phyloP scores from a whole-genome alignment of 2,888 invertebrate genomes.

The Empis livida region DNA sequence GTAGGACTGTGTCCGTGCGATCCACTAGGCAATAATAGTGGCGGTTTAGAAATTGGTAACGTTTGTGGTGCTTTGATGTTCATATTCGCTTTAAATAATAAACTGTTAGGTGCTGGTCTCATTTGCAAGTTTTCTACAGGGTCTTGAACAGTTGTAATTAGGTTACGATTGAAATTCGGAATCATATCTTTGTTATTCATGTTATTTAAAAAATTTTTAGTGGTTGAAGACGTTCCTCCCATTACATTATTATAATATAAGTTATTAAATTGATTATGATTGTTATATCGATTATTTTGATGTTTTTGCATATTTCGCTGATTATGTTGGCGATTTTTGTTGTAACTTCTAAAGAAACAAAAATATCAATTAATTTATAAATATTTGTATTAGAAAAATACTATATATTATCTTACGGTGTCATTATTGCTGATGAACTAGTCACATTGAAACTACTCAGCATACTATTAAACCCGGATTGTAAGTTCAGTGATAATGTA shows the following conservation, averaged over 20 bases:
- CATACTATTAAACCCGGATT: conserved; percentile 32
- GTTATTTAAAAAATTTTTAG: conserved; percentile 17
- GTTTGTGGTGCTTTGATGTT: conserved; percentile 48
- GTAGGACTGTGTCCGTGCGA: neutral
- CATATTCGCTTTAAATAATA: conserved; percentile 71
- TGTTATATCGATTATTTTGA: conserved; percentile 28
- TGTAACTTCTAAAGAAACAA: neutral
- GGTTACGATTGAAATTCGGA: conserved; percentile 66
- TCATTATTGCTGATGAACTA: conserved; percentile 33
- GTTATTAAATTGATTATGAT: conserved; percentile 32
- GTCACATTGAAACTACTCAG: conserved; percentile 35
- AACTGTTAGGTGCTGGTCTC: conserved; percentile 79
- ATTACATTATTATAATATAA: conserved; percentile 13
- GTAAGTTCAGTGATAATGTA: conserved; percentile 32
- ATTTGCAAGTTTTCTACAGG: conserved; percentile 68
- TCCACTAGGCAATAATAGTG: conserved; percentile 12
- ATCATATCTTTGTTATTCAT: conserved; percentile 54
- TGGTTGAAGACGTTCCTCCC: too few relatives aligned
- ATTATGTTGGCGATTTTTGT: conserved; percentile 20
- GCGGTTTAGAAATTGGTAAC: conserved; percentile 37
- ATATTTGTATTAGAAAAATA: too few relatives aligned
- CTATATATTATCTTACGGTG: conserved; percentile 26
- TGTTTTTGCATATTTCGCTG: conserved; percentile 26
- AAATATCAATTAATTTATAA: too few relatives aligned
- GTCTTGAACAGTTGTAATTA: conserved; percentile 50